Conservation (phyloP, 2,797 vertebrate genomes). For the Sebastes melanostomus region DNA sequence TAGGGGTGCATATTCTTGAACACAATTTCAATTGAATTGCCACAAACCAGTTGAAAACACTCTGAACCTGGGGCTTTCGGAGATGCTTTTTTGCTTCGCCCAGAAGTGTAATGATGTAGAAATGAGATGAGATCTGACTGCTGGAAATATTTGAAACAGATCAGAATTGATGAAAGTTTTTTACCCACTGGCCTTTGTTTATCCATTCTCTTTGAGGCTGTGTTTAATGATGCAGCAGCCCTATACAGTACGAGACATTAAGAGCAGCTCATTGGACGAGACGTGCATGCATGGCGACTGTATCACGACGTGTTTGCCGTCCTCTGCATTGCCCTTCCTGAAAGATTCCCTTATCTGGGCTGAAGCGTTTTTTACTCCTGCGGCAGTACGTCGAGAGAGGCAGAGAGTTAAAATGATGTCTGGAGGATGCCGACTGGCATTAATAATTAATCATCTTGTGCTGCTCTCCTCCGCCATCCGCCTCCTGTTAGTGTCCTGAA, state of each 20-base stretch:
- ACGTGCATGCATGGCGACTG: not conserved
- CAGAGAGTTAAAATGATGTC: slow-evolving; percentile 68
- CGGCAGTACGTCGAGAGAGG: slow-evolving; percentile 38
- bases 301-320: slow-evolving; percentile 2
- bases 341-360: slow-evolving; percentile 59
- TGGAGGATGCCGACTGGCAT: slow-evolving; percentile 72
- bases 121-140: slow-evolving; percentile 29
- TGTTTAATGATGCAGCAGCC: slow-evolving; percentile 29
- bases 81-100: slow-evolving; percentile 3
- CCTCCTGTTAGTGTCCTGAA: slow-evolving; percentile 52
- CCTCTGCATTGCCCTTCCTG: slow-evolving; percentile 56
- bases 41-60: slow-evolving; percentile 14
- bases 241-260: not conserved
- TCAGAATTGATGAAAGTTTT: slow-evolving; percentile 26
- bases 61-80: slow-evolving; percentile 13
- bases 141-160: slow-evolving; percentile 33
- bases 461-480: slow-evolving; percentile 49
- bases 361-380: slow-evolving; percentile 60
- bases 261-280: slow-evolving; percentile 16
- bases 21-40: slow-evolving; percentile 37
- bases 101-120: slow-evolving; percentile 10
- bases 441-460: slow-evolving; percentile 78
- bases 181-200: slow-evolving; percentile 39
- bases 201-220: slow-evolving; percentile 24
- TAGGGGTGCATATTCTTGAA: slow-evolving; percentile 11